These are phyloP conservation scores for Siderastrea radians DNA, from an alignment of 92 coral and sea anemone species.

Conservation along the genomic window DNA sequence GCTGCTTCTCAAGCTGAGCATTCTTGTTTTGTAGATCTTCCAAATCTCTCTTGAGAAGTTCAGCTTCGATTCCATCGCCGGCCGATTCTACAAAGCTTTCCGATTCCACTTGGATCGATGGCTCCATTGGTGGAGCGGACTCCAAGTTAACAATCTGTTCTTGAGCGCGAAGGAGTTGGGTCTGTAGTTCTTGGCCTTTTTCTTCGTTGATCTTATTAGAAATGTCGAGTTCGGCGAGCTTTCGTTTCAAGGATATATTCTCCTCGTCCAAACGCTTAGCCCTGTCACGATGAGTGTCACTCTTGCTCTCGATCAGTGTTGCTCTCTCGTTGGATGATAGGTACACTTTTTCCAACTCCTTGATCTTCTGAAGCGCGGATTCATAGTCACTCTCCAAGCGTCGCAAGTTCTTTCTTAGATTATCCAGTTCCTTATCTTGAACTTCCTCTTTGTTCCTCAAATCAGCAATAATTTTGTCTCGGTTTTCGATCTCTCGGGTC, in stretches of 20 bases:
- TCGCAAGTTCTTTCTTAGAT: constrained; percentile 91
- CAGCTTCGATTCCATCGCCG: constrained; percentile 83
- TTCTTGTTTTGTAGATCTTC: constrained; percentile 84
- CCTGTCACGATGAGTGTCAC: constrained; percentile 88
- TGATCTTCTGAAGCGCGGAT: constrained; percentile 87
- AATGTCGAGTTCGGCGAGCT: constrained; percentile 84
- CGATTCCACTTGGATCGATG: constrained; percentile 44
- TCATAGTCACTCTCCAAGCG: constrained; percentile 93
- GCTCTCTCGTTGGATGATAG: constrained; percentile 82
- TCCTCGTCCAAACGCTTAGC: constrained; percentile 92
- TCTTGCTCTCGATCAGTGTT: constrained; percentile 85
- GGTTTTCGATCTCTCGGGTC: constrained; percentile 85
- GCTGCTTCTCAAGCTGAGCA: constrained; percentile 82
- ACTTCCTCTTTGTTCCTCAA: constrained; percentile 83
- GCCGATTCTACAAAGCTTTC: constrained; percentile 64
- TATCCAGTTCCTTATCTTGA: constrained; percentile 88
- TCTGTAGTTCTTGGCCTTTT: constrained; percentile 87
- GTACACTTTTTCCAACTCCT: constrained; percentile 81
- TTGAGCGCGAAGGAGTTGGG: constrained; percentile 75
- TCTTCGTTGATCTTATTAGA: constrained; percentile 75
- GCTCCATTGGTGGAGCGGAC: constrained; percentile 69
- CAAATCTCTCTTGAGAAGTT: constrained; percentile 81
- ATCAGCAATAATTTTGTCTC: constrained; percentile 82
- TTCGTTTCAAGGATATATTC: constrained; percentile 77
- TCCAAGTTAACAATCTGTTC: constrained; percentile 82